Percentiles rank a stretch among this genome's conserved stretches.
phyloP scores from a whole-genome alignment of 2,113 vertebrate species.

The Naja naja region DNA sequence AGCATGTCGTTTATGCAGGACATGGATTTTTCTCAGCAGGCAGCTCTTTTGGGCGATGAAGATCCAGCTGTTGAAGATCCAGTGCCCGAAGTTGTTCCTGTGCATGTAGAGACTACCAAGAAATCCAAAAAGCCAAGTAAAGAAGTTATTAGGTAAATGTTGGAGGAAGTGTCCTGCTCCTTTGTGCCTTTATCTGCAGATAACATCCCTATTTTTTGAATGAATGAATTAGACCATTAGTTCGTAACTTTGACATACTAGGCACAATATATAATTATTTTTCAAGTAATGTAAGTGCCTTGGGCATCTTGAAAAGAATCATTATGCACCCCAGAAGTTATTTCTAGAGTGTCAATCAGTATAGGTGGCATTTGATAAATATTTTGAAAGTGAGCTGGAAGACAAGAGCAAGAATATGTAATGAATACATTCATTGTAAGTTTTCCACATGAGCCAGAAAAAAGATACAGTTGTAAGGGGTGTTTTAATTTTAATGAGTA shows the following conservation, averaged over 20 bases:
- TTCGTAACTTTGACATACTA: neutral
- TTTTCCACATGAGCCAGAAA: neutral
- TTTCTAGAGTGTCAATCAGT: neutral
- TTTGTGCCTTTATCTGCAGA: neutral
- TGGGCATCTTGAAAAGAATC: neutral
- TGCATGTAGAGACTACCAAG: conserved; percentile 87
- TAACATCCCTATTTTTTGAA: neutral
- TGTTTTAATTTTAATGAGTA: neutral
- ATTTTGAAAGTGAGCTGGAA: neutral
- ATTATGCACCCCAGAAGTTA: neutral
- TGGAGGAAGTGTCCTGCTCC: conserved; percentile 18
- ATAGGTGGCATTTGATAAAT: neutral
- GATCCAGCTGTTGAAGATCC: conserved; percentile 84
- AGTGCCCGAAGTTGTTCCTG: conserved; percentile 83
- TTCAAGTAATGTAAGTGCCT: neutral
- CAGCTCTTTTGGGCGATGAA: conserved; percentile 92
- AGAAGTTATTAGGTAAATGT: conserved; percentile 85
- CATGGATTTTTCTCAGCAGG: conserved; percentile 99
- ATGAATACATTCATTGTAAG: neutral
- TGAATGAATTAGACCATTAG: neutral
- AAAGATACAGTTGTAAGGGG: neutral
- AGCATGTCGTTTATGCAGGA: conserved; percentile 99
- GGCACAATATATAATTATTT: neutral
- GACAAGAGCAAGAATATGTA: neutral
- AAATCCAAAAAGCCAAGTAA: conserved; percentile 94